Evolutionary conservation across 2,113 vertebrate species (phyloP).

Genomic region (Nothocercus julius): DNA sequence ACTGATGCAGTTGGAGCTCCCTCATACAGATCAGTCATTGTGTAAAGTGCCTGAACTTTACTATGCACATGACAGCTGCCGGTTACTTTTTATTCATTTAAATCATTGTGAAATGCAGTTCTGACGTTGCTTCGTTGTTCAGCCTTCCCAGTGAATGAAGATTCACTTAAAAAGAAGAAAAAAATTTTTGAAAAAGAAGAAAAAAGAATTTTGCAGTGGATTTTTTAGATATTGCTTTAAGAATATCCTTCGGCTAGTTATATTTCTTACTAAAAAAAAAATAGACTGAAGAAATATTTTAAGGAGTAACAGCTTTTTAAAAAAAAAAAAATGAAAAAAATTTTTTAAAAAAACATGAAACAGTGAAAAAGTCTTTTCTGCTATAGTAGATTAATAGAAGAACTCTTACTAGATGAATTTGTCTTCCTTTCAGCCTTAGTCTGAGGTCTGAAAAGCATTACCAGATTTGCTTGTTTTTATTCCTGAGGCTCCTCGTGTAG

Average conservation of each 20-base stretch:
- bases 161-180: neutral
- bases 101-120: neutral
- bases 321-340: fast-evolving
- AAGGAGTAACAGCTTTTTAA: neutral
- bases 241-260: neutral
- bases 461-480: neutral
- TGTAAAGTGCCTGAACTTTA: neutral
- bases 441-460: neutral
- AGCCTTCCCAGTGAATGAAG: neutral
- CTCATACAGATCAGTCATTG: neutral
- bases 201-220: neutral
- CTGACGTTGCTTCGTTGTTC: neutral
- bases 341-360: too few species aligned
- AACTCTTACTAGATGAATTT: neutral
- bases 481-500: neutral
- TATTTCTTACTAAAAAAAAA: neutral
- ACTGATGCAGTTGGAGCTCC: neutral
- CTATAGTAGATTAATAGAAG: neutral
- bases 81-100: neutral
- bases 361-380: neutral
- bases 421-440: neutral
- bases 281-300: neutral
- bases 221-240: neutral
- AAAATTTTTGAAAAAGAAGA: too few species aligned
- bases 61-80: neutral